A percentile compares a stretch with the other conserved stretches of the same genome.
phyloP scores from a whole-genome alignment of 2,797 vertebrate genomes.

The Notolepis coatsorum region DNA sequence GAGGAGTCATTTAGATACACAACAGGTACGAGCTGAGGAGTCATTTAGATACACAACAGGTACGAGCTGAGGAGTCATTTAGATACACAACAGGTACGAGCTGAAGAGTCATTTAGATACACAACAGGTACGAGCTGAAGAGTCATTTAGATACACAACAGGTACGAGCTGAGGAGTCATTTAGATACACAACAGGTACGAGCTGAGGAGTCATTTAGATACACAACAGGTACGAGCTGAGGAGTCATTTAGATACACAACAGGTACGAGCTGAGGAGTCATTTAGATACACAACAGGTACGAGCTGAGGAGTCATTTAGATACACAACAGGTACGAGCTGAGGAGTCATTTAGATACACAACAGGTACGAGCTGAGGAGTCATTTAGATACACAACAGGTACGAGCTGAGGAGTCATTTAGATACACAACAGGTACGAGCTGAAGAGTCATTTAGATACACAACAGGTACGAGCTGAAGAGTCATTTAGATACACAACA shows the following conservation, averaged over 20 bases:
- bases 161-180: conserved; percentile 73
- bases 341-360: conserved; percentile 81
- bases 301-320: background rate
- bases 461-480: conserved; percentile 86
- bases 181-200: conserved; percentile 95
- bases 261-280: conserved; percentile 82
- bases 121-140: conserved; percentile 86
- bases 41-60: conserved; percentile 97
- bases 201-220: conserved; percentile 3
- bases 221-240: conserved; percentile 89
- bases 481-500: conserved; percentile 93
- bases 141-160: conserved; percentile 93
- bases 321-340: conserved; percentile 90
- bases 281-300: conserved; percentile 97
- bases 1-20: conserved; percentile 81
- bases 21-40: conserved; percentile 84
- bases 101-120: conserved; percentile 72
- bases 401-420: conserved; percentile 62
- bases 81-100: conserved; percentile 92
- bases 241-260: conserved; percentile 86
- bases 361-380: conserved; percentile 84
- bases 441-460: conserved; percentile 72
- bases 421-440: conserved; percentile 92
- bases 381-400: conserved; percentile 97
- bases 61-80: conserved; percentile 62